Evolutionary conservation across 2,888 invertebrate species (phyloP), one percentile per base, ranked within the genome.

Genomic region (Caenorhabditis sp.): DNA sequence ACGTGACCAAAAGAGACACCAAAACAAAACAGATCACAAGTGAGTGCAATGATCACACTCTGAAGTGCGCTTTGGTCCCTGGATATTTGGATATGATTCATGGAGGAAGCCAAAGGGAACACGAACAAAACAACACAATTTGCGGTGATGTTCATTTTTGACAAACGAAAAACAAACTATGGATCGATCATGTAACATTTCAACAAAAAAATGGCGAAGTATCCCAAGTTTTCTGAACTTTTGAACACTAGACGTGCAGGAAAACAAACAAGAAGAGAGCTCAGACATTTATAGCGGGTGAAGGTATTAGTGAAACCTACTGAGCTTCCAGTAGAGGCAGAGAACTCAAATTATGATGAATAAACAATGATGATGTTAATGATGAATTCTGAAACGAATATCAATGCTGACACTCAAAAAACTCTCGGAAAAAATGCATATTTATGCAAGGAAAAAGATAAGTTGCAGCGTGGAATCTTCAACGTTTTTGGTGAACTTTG

Each of bases 51-150:
- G 31, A 22, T 28, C 49, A 66, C 49, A 66, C 16, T 35, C 28
- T 56, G 14, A 58, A 70, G 8, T 44, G 59, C 41, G 19, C 72
- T 47, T 59, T 73, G 44, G 28, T 19, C 26, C 16, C 14, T 49
- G 49, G 24, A 61, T 24, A 59, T 31, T n/a, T 12, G 26, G 26
- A 70, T n/a, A n/a, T 59, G 47, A 70, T 28, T 59, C 44, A 61
- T 44, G 16, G n/a, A 61, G 35, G 72, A 72, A 72, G 61, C 61
- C 72, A 72, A 61, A 49, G 35, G 59, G 41, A 63, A 54, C 19
- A 22, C 66, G 16, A 68, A 35, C 51, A 68, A 51, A 47, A 22
- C 3, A 56, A n/a, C 24, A 28, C n/a, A 22, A 26, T 24, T 69
- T 26, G 38, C 19, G 56, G 26, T 1, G 35, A 12, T 54, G 54